Percentiles rank a stretch among this genome's conserved stretches.
Evolutionary conservation across 37 sponge, comb jelly and placozoan species (phyloP).

Genomic region (Dysidea cf. avara): DNA sequence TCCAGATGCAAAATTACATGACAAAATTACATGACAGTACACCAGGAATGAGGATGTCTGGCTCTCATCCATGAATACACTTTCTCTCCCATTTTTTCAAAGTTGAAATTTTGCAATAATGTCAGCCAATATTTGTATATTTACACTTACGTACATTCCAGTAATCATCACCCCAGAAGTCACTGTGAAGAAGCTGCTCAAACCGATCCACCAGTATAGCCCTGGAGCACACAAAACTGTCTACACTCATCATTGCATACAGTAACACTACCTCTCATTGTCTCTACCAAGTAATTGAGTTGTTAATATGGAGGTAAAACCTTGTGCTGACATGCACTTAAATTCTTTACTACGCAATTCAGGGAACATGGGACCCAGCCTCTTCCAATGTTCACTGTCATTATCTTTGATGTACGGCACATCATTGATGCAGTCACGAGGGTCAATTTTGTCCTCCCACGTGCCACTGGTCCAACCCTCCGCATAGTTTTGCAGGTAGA

Average conservation of each 20-base stretch:
- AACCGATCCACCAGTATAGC: constrained; percentile 64
- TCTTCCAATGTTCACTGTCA: background rate
- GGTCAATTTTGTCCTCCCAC: constrained; percentile 55
- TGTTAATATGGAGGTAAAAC: constrained; percentile 28
- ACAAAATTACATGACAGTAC: too few species aligned
- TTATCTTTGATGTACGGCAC: constrained; percentile 17
- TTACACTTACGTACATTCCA: constrained; percentile 65
- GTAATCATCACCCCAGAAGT: constrained; percentile 70
- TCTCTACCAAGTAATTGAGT: constrained; percentile 21
- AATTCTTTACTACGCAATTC: constrained; percentile 10
- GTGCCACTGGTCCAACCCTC: constrained; percentile 39
- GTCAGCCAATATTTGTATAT: too few species aligned
- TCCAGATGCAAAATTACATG: too few species aligned
- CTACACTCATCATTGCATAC: background rate
- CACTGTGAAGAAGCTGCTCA: constrained; percentile 69
- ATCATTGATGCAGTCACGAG: constrained; percentile 28
- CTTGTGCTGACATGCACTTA: constrained; percentile 61
- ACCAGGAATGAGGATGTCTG: too few species aligned
- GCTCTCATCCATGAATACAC: too few species aligned
- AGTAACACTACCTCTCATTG: background rate
- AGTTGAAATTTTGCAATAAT: too few species aligned
- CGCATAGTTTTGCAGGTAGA: constrained; percentile 35
- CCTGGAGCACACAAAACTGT: constrained; percentile 20
- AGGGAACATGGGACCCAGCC: constrained; percentile 7
- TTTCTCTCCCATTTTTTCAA: too few species aligned